Conservation (phyloP, 1,140 invertebrate species). For the Cepaea nemoralis region DNA sequence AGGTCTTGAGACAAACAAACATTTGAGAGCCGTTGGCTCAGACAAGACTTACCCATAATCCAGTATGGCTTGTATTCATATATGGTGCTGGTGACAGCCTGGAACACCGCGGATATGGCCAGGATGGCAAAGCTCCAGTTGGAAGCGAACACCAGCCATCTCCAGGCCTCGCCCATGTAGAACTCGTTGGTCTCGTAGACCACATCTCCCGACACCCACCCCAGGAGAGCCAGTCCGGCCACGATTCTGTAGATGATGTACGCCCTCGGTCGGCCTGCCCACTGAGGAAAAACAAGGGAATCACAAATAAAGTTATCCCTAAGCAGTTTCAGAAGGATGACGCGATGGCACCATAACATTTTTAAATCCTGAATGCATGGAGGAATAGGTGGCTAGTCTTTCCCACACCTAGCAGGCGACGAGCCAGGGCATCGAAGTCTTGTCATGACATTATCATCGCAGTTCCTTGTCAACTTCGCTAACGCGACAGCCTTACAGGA, state of each 20-base stretch:
- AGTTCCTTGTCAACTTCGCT: too few species aligned
- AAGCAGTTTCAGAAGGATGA: neutral
- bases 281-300: constrained; percentile 51
- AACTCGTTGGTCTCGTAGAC: constrained; percentile 59
- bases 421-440: neutral
- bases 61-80: constrained; percentile 52
- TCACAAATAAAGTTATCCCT: neutral
- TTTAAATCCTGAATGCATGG: too few species aligned
- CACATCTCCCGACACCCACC: constrained; percentile 59
- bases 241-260: constrained; percentile 56
- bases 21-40: neutral
- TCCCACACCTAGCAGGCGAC: too few species aligned
- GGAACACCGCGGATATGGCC: constrained; percentile 50
- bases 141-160: constrained; percentile 66
- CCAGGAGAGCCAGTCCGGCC: constrained; percentile 49
- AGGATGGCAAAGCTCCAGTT: constrained; percentile 66
- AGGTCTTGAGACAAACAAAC: too few species aligned
- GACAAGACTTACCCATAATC: constrained; percentile 54
- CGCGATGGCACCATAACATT: too few species aligned
- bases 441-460: too few species aligned
- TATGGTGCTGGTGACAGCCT: constrained; percentile 51
- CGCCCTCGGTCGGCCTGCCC: constrained; percentile 55
- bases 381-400: too few species aligned
- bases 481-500: too few species aligned
- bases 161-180: constrained; percentile 54